Evolutionary conservation across 2,888 invertebrate genomes (phyloP).

Genomic region (Drosophila infuscata): DNA sequence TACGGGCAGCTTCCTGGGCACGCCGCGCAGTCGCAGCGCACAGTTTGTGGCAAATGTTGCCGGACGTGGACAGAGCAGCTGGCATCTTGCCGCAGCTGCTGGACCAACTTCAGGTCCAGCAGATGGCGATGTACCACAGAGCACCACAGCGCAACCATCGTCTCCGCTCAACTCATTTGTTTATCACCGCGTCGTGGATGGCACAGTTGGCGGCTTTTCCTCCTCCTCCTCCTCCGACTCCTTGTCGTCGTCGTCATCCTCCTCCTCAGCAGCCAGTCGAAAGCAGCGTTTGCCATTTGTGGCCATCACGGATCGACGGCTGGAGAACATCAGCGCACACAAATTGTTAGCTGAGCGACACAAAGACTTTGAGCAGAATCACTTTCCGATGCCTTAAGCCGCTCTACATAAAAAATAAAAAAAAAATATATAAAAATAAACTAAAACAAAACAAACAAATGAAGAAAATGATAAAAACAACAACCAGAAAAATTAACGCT

Average conservation of each 20-base stretch:
- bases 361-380: slow-evolving; percentile 84
- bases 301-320: slow-evolving; percentile 84
- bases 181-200: slow-evolving; percentile 84
- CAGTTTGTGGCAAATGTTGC: slow-evolving; percentile 81
- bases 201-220: slow-evolving; percentile 24
- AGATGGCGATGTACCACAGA: slow-evolving; percentile 11
- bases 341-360: slow-evolving; percentile 74
- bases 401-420: slow-evolving; percentile 9
- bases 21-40: slow-evolving; percentile 78
- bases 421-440: slow-evolving; percentile 1
- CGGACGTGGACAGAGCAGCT: slow-evolving; percentile 55
- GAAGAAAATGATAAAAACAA: slow-evolving; percentile 11
- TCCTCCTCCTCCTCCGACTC: slow-evolving; percentile 2
- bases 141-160: slow-evolving; percentile 28
- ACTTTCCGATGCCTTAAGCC: slow-evolving; percentile 84
- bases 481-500: slow-evolving; percentile 9
- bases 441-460: background rate
- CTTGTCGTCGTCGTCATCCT: slow-evolving; percentile 4
- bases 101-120: slow-evolving; percentile 1
- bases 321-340: slow-evolving; percentile 76
- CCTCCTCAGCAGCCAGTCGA: slow-evolving; percentile 52
- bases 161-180: slow-evolving; percentile 81
- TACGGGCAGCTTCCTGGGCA: slow-evolving; percentile 72
- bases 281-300: slow-evolving; percentile 85
- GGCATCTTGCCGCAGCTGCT: slow-evolving; percentile 24